Base-by-base conservation (phyloP, 2,888 invertebrate genomes). In the Stenoptilia bipunctidactyla region DNA sequence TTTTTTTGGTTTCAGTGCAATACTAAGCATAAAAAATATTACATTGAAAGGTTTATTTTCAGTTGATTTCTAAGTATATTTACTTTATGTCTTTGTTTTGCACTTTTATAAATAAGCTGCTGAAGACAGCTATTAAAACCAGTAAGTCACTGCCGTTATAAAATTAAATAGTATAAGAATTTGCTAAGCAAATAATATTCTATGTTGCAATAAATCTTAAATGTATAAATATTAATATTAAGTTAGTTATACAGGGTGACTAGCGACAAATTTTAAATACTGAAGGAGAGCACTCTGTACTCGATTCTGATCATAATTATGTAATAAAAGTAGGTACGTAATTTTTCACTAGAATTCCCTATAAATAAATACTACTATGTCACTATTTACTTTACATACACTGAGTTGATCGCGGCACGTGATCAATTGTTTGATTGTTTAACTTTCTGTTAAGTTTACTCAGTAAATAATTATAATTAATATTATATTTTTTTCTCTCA, bases 121-220 rank as follows among this genome's bases (percentile, higher is more conserved):
- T 43, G 15, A 8, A 41, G 40, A 42, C 56, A 58, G 61, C 56
- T 55, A 47, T 46, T 38, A 47, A n/a, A 68, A 80, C 79, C 79
- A 80, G 79, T 77, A 62, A 66, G 58, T 61, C 79, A 80, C 79
- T 80, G 79, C 79, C 79, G 56, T 60, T 56, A n/a, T n/a, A n/a
- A n/a, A n/a, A n/a, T n/a, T 30, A 53, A 55, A 56, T 53, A 50
- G 58, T 61, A 50, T 60, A 58, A 58, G 60, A 58, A 45, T 50
- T 67, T 74, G 74, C 74, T 74, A 50, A 79, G 76, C 79, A 68
- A 60, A 51, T 20, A 20, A 20, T 43, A 52, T 50, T 55, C 52
- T 58, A 52, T 55, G 62, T 60, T 72, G 72, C 73, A 73, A 74
- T 61, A 71, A 30, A 30, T n/a, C 34, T 49, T 61, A 65, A 52